These are phyloP conservation scores for Toxotes lorentzi DNA, from an alignment of 2,797 vertebrate species.

Conservation along the genomic window DNA sequence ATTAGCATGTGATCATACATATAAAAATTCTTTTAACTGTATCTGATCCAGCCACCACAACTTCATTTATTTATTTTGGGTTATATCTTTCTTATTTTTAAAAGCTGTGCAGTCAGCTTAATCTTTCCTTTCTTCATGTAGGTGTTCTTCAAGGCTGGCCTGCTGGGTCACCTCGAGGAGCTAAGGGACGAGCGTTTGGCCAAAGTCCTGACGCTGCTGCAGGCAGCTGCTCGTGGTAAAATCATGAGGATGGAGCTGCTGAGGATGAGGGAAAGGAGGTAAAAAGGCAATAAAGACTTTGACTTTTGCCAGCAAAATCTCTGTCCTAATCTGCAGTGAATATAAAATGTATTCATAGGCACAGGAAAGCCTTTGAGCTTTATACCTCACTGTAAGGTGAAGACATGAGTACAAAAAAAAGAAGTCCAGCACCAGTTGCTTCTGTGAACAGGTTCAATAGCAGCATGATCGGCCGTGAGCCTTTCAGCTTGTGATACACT, in stretches of 20 bases:
- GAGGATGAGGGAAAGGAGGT: conserved; percentile 89
- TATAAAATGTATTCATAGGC: neutral
- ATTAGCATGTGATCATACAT: neutral
- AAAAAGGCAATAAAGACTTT: conserved; percentile 21
- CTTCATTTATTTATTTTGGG: neutral
- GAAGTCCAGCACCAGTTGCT: conserved; percentile 61
- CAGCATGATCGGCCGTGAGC: conserved; percentile 55
- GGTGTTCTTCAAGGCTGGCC: conserved; percentile 96
- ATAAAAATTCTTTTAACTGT: neutral
- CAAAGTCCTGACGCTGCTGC: conserved; percentile 91
- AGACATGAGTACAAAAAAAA: conserved; percentile 32
- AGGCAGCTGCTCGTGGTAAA: conserved; percentile 89
- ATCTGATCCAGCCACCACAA: neutral
- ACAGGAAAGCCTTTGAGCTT: conserved; percentile 31
- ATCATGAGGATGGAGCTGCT: conserved; percentile 90
- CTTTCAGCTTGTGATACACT: conserved; percentile 70
- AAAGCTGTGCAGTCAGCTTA: no score
- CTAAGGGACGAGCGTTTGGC: conserved; percentile 92
- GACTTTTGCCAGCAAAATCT: neutral
- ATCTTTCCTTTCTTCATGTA: conserved; percentile 53
- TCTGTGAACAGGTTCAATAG: conserved; percentile 71
- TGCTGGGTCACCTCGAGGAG: conserved; percentile 92
- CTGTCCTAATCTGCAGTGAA: neutral
- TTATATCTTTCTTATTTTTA: neutral
- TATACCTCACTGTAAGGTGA: conserved; percentile 44